A percentile compares a stretch with the other conserved stretches of the same genome.
These are phyloP conservation scores for Drosophila grimshawi DNA, from an alignment of 1,140 invertebrate species.

Conservation along the genomic window DNA sequence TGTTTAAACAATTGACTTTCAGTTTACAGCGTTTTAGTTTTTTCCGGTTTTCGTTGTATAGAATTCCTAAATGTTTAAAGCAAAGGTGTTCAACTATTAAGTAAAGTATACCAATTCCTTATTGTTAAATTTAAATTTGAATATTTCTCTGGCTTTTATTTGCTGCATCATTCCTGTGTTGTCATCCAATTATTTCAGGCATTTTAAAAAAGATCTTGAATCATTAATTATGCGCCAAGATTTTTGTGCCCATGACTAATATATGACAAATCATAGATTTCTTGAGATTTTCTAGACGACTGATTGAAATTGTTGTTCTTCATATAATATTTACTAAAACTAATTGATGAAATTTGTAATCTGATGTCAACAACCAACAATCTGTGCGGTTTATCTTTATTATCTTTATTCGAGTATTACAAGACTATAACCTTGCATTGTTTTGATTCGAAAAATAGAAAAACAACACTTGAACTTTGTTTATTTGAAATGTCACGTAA, in stretches of 20 bases:
- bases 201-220: conserved; percentile 18
- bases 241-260: conserved; percentile 11
- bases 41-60: neutral
- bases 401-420: neutral
- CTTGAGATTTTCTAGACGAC: neutral
- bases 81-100: neutral
- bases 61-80: neutral
- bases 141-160: no score
- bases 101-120: neutral
- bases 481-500: conserved; percentile 32
- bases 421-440: neutral
- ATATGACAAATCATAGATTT: neutral
- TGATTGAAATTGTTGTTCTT: neutral
- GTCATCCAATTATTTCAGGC: conserved; percentile 19
- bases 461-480: conserved; percentile 12
- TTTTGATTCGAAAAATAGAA: neutral
- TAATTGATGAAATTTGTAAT: neutral
- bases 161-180: neutral
- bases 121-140: neutral
- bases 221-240: conserved; percentile 10
- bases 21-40: conserved; percentile 18
- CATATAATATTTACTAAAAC: neutral
- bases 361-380: neutral
- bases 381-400: no score
- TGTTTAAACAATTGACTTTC: conserved; percentile 66